These are phyloP conservation scores for Sarcoramphus papa DNA, from an alignment of 2,797 vertebrate genomes.

Conservation along the genomic window DNA sequence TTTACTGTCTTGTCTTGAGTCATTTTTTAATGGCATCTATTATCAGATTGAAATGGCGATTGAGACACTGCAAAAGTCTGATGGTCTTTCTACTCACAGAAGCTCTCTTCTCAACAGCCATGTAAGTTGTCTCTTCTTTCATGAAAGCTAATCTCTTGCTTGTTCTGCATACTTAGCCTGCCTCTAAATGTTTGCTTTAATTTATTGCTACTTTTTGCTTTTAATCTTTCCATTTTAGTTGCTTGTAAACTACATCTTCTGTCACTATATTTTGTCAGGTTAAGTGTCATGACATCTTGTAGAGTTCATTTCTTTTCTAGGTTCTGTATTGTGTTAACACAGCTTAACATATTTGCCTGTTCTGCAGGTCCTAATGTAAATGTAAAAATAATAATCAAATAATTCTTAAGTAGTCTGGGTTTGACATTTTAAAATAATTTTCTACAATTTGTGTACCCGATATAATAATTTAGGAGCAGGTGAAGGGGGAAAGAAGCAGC, in stretches of 20 bases:
- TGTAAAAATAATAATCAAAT: conserved; percentile 9
- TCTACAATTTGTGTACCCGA: background rate
- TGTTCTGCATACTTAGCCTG: conserved; percentile 74
- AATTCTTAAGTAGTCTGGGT: background rate
- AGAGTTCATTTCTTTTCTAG: background rate
- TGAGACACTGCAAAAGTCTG: conserved; percentile 82
- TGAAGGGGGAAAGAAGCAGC: background rate
- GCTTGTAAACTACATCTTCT: conserved; percentile 35
- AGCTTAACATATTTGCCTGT: background rate
- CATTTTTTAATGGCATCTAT: conserved; percentile 80
- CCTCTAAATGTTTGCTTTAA: conserved; percentile 71
- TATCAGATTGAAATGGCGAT: conserved; percentile 70
- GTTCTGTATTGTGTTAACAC: background rate
- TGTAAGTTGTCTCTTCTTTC: conserved; percentile 76
- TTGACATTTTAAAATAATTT: conserved; percentile 18
- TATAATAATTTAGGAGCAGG: background rate
- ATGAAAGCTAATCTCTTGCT: conserved; percentile 59
- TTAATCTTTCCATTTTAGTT: conserved; percentile 61
- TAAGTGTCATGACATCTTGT: background rate
- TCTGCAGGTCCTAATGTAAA: background rate
- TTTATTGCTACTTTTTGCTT: conserved; percentile 50
- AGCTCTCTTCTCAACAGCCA: conserved; percentile 82
- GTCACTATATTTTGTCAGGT: conserved; percentile 24
- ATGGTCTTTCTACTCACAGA: conserved; percentile 81
- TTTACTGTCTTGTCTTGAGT: conserved; percentile 79